Evolutionary conservation across 2,888 invertebrate species (phyloP).

Genomic region (Cactoblastis cactorum): DNA sequence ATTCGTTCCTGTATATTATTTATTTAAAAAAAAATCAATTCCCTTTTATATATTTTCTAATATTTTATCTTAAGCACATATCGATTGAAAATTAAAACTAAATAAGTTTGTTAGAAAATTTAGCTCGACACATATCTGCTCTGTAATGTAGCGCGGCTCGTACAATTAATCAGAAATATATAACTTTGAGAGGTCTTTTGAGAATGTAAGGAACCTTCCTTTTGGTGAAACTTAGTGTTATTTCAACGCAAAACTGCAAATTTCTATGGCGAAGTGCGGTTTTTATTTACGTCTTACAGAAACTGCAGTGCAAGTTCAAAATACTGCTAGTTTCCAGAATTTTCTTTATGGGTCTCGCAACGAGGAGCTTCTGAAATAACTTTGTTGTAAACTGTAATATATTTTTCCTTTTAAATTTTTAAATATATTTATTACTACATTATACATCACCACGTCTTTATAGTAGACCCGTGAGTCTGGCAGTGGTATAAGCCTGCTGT

Average conservation of each 20-base stretch:
- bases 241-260: not conserved
- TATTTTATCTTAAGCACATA: no score
- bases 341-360: slow-evolving; percentile 28
- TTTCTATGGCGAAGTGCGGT: slow-evolving; percentile 9
- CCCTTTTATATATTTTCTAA: no score
- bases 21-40: no score
- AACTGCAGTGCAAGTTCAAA: slow-evolving; percentile 11
- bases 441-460: no score
- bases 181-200: not conserved
- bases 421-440: no score
- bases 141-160: no score
- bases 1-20: no score
- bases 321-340: slow-evolving; percentile 3
- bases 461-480: not conserved
- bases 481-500: no score
- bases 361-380: slow-evolving; percentile 16
- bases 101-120: no score
- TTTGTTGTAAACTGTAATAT: not conserved
- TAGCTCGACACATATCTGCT: no score
- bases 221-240: slow-evolving; percentile 8
- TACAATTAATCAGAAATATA: no score
- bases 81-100: no score
- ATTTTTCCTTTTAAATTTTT: not conserved
- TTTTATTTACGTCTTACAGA: slow-evolving; percentile 8
- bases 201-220: not conserved